Base-by-base conservation (phyloP, 2,888 invertebrate species). In the Celastrina argiolus region DNA sequence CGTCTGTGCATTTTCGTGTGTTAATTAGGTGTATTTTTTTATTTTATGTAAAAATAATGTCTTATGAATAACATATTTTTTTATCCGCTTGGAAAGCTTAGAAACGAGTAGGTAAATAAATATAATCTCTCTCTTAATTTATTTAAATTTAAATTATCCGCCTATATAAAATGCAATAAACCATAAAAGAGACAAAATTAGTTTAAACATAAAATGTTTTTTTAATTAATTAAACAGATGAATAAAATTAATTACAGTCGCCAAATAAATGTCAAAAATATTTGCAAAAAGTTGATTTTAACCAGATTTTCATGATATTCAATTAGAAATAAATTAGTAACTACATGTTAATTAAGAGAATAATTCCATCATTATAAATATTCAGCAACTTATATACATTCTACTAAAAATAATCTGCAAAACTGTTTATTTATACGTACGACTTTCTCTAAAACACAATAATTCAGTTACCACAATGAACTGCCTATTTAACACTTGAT, bases 111-210 rank as follows among this genome's bases (percentile, higher is more conserved):
- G 2, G 10, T 2, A 4, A 14, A 41, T 41, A n/a, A 10, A 12
- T 12, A 10, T 2, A 10, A 18, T 51, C 26, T n/a, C n/a, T n/a
- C 51, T 26, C 51, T 51, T 51, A 51, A 51, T 51, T 22, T 51
- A 51, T 51, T 51, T 26, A 22, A 51, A 51, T 14, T 51, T 51
- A 22, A 51, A 51, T 51, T 51, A 51, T 51, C 51, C 8, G 0
- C 12, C 14, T 12, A 26, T 22, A 51, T 51, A 12, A 14, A 51
- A 26, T 51, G 51, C 51, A 51, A 51, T 51, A 51, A 51, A 51
- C 51, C 51, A 26, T 51, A 22, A 51, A 51, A 51, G 14, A 51
- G 51, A 51, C 26, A 51, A 51, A 51, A 51, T 51, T 26, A 26
- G 51, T 51, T 51, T 51, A 51, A 26, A 12, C 22, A 51, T 22